A percentile compares a stretch with the other conserved stretches of the same genome.
Evolutionary conservation across 2,113 vertebrate species (phyloP).

Genomic region (Callaeas wilsoni): DNA sequence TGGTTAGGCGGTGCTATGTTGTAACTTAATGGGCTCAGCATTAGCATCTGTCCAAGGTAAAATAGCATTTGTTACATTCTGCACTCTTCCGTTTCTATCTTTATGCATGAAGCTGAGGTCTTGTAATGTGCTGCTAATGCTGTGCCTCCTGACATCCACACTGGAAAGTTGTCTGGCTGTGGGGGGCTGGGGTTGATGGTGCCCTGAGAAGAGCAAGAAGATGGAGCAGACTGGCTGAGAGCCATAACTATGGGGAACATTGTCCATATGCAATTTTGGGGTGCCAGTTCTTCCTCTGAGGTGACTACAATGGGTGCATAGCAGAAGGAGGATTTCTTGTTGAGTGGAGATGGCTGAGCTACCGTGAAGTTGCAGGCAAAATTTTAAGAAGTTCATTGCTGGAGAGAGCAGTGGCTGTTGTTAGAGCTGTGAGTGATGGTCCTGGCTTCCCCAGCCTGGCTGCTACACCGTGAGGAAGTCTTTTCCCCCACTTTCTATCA

Average conservation of each 20-base stretch:
- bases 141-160: fast-evolving
- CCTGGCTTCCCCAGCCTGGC: not conserved
- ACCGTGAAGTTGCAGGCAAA: not conserved
- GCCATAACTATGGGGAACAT: fast-evolving
- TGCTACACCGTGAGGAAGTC: fast-evolving
- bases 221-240: not conserved
- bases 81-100: not conserved
- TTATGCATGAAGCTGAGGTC: not conserved
- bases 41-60: not conserved
- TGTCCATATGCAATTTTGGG: not conserved
- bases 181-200: fast-evolving
- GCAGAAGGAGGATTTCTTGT: not conserved
- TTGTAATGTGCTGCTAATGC: not conserved
- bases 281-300: not conserved
- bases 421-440: not conserved
- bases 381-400: fast-evolving
- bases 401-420: not conserved
- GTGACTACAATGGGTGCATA: fast-evolving
- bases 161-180: not conserved
- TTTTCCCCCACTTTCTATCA: not conserved
- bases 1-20: not conserved
- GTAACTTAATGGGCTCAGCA: not conserved
- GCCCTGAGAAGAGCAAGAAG: not conserved
- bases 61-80: not conserved
- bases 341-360: not conserved